Evolutionary conservation across 2,888 invertebrate species (phyloP), one percentile per base, ranked within the genome.

Genomic region (Ectemnius continuus): DNA sequence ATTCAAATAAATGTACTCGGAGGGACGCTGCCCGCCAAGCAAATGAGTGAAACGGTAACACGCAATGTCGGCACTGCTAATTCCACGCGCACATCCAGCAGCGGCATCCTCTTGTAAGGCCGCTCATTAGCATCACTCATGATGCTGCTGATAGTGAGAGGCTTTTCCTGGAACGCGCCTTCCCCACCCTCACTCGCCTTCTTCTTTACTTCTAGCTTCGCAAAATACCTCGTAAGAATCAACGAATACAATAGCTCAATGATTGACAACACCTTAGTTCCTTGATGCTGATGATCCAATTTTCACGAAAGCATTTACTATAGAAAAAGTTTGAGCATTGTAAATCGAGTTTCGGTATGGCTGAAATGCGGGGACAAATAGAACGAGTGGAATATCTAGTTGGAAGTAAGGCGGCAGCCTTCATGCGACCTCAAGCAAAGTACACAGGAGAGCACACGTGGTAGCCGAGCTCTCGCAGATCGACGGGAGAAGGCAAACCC

Each of bases 101-200:
- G 76, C 80, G 82, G 36, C 36, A 36, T 36, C 36, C 36, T 36
- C 36, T 36, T 36, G 36, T 36, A 36, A 36, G 2, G 36, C 36
- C 58, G 62, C 78, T 82, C 77, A 84, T 86, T 86, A 86, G 80
- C 85, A 84, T 85, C 70, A 79, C 82, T 82, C 81, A 79, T 78
- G 88, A 95, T 93, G 62, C 94, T 92, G 62, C 95, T 95, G 65
- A 94, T 94, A 64, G 94, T 93, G 65, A 63, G 59, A 78, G 68
- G 61, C 48, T 79, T 79, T 83, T 83, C 83, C 73, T 26, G 73
- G 84, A 83, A 83, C 74, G 52, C 48, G 36, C 48, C 28, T 56
- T 61, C 62, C 23, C 48, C 46, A 18, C 61, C 18, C 48, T 48
- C 45, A 45, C 28, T n/a, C 16, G 45, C 18, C 58, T 36, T 8